These are phyloP conservation scores for Chaenodraco wilsoni DNA, from an alignment of 2,797 vertebrate species.

Conservation along the genomic window DNA sequence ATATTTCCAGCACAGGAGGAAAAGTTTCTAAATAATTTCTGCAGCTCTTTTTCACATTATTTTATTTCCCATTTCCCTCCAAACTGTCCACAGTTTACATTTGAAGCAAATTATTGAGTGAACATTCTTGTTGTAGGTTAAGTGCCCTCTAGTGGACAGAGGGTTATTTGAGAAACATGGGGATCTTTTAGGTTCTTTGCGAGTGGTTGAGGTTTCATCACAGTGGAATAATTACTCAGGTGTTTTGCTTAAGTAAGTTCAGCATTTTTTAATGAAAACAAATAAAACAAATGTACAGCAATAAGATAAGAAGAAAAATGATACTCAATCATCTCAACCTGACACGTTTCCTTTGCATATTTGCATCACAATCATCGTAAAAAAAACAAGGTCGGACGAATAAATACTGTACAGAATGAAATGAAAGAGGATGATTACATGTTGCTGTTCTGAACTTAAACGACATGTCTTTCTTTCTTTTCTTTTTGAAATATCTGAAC, in stretches of 20 bases:
- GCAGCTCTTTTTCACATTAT: not conserved
- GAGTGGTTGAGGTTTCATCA: not conserved
- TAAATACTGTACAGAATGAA: constrained; percentile 59
- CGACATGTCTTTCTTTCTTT: not conserved
- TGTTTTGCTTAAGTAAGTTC: constrained; percentile 6
- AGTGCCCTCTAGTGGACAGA: constrained; percentile 1
- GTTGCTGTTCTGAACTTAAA: constrained; percentile 1
- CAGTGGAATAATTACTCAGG: not conserved
- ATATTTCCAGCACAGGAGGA: too few species aligned
- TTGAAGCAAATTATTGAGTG: not conserved
- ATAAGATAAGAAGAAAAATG: constrained; percentile 36
- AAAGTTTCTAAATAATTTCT: not conserved
- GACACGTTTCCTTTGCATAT: constrained; percentile 54
- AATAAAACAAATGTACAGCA: constrained; percentile 48
- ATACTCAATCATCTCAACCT: constrained; percentile 40
- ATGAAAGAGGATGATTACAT: not conserved
- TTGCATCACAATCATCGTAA: constrained; percentile 38
- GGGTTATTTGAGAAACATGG: not conserved
- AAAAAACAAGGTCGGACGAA: constrained; percentile 46
- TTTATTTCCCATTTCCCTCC: not conserved
- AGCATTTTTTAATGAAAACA: constrained; percentile 66
- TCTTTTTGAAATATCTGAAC: not conserved
- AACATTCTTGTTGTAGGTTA: not conserved
- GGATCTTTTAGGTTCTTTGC: not conserved
- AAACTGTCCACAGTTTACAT: not conserved